Evolutionary conservation across 92 coral and sea anemone genomes (phyloP).

Genomic region (Blastomussa wellsi): DNA sequence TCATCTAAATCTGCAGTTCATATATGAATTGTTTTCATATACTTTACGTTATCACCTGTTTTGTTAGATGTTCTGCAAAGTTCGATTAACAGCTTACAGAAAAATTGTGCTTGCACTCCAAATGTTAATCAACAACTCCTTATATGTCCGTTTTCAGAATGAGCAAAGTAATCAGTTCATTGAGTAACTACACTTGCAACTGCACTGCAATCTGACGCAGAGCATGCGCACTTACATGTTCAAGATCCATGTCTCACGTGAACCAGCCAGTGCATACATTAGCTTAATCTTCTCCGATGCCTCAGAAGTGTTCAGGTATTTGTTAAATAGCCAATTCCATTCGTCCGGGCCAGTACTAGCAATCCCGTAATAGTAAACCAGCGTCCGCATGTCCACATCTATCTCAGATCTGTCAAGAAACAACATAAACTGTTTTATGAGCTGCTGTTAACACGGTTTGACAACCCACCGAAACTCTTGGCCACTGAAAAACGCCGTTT

Average conservation of each 20-base stretch:
- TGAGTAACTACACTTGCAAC: too few relatives aligned
- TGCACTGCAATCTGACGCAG: background rate
- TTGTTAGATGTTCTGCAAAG: too few relatives aligned
- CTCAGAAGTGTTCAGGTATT: conserved; percentile 70
- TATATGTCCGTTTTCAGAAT: too few relatives aligned
- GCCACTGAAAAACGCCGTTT: too few relatives aligned
- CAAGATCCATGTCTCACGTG: conserved; percentile 85
- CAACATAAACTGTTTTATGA: background rate
- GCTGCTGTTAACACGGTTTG: background rate
- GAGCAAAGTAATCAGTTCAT: too few relatives aligned
- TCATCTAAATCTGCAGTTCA: too few relatives aligned
- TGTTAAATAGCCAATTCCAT: conserved; percentile 82
- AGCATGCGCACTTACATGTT: conserved; percentile 58
- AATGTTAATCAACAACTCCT: too few relatives aligned
- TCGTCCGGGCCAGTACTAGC: conserved; percentile 82
- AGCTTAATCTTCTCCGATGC: conserved; percentile 82
- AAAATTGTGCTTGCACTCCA: too few relatives aligned
- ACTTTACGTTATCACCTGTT: too few relatives aligned
- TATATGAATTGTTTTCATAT: too few relatives aligned
- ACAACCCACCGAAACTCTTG: background rate
- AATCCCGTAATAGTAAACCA: conserved; percentile 84
- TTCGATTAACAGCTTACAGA: too few relatives aligned
- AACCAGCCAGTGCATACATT: conserved; percentile 75
- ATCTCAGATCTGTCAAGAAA: conserved; percentile 35
- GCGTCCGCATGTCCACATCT: conserved; percentile 76